phyloP scores from a whole-genome alignment of 2,888 invertebrate genomes.

The Agrilus cyanescens region DNA sequence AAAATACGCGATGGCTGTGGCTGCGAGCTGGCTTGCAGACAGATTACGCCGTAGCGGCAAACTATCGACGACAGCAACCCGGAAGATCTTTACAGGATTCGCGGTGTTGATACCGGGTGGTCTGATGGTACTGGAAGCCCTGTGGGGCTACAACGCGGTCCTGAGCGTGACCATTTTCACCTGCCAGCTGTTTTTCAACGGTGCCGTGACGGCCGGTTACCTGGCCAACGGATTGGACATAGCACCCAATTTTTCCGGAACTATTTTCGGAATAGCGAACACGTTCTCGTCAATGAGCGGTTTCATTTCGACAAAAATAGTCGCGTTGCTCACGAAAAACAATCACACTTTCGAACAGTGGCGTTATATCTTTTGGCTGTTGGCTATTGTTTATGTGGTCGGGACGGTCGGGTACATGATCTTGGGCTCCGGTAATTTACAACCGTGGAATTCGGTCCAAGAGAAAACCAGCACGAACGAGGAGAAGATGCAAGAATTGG shows the following conservation, averaged over 20 bases:
- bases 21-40: slow-evolving; percentile 64
- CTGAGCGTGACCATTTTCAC: slow-evolving; percentile 71
- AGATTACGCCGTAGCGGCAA: slow-evolving; percentile 52
- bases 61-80: slow-evolving; percentile 59
- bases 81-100: slow-evolving; percentile 56
- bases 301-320: slow-evolving; percentile 70
- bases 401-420: slow-evolving; percentile 52
- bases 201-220: slow-evolving; percentile 77
- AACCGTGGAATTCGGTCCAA: slow-evolving; percentile 39
- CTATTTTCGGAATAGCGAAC: slow-evolving; percentile 83
- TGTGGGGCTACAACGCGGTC: slow-evolving; percentile 55
- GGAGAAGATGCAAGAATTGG: slow-evolving; percentile 26
- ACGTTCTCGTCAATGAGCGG: slow-evolving; percentile 74
- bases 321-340: slow-evolving; percentile 60
- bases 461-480: slow-evolving; percentile 14
- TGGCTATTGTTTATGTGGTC: slow-evolving; percentile 56
- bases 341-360: slow-evolving; percentile 66
- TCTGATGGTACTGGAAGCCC: slow-evolving; percentile 63
- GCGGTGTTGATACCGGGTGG: slow-evolving; percentile 54
- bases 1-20: slow-evolving; percentile 69
- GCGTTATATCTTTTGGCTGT: slow-evolving; percentile 72
- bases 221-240: slow-evolving; percentile 78
- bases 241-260: slow-evolving; percentile 80
- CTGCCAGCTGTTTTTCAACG: slow-evolving; percentile 68
- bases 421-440: slow-evolving; percentile 58